Evolutionary conservation across 2,797 vertebrate species (phyloP), one percentile per base, ranked within the genome.

Genomic region (Microctenopoma steveboyesi): DNA sequence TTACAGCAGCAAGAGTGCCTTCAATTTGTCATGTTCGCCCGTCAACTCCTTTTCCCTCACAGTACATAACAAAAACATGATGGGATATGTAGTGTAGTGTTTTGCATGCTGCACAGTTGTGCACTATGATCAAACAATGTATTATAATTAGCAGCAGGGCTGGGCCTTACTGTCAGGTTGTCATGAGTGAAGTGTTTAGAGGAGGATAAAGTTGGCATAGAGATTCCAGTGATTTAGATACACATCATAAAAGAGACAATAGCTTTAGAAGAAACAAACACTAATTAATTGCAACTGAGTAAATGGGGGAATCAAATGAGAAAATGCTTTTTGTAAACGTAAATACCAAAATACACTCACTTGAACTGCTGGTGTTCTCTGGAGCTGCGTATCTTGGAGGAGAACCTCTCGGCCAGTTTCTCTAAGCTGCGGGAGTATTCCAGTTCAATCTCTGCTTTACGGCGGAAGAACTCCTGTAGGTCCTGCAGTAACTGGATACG

Each of bases 381-480:
- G 86, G 97, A 97, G 89, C 96, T 96, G 85, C 98, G 97, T 82
- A 98, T 96, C 92, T 98, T 99, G 87, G 97, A 97, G 70, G 97
- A 98, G 92, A 98, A 99, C 7, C 96, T 94, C 83, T 99, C 98
- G 0, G 98, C 96, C 88, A 99, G 93, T 74, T 99, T 99, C 86
- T 99, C 98, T 88, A 99, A 92, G 91, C 97, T 98, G 47, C 97
- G 94, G 3, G 98, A 99, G 56, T 98, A 98, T 84, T 99, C 98
- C 52, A 99, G 93, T 85, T 99, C 96, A 1, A 99, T 96, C 94
- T 99, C 98, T 0, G 97, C 96, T 89, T 99, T 99, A 80, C 97
- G 95, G 56, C 97, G 96, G 88, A 99, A 99, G 92, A 99, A 99
- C 83, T 99, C 98, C 93, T 99, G 98, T 81, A 99, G 95, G 89